Evolutionary conservation across 1,140 invertebrate species (phyloP).

Genomic region (Drosophila hydei): DNA sequence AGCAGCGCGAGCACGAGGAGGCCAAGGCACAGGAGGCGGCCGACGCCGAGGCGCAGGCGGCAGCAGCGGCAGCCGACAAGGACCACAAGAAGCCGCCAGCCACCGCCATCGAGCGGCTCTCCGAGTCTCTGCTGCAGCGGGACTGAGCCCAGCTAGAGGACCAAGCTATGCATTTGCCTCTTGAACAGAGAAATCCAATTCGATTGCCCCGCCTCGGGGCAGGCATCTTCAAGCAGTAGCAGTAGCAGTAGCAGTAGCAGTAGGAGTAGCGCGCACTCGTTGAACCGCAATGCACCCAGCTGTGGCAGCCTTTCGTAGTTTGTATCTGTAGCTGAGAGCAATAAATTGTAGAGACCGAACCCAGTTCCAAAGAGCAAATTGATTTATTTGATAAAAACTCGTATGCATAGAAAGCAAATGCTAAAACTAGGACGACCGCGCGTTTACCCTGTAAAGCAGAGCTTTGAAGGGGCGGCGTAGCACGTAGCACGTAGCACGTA

Average conservation of each 20-base stretch:
- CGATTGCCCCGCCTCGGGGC: background rate
- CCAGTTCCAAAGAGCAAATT: background rate
- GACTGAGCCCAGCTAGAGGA: conserved; percentile 39
- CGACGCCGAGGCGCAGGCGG: conserved; percentile 61
- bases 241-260: conserved; percentile 7
- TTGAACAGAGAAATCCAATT: conserved; percentile 1
- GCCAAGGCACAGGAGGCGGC: conserved; percentile 64
- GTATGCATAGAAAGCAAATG: conserved; percentile 23
- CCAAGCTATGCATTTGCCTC: conserved; percentile 59
- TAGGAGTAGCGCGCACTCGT: conserved; percentile 35
- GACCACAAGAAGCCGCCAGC: conserved; percentile 50
- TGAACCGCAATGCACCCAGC: conserved; percentile 29
- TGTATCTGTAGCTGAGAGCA: conserved; percentile 27
- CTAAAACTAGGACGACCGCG: no score
- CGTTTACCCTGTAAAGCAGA: background rate
- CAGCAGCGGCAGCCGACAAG: conserved; percentile 50
- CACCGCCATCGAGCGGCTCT: conserved; percentile 73
- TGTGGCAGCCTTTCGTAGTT: conserved; percentile 25
- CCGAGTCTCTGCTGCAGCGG: conserved; percentile 64
- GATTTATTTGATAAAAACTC: conserved; percentile 23
- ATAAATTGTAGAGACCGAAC: conserved; percentile 28
- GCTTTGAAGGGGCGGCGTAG: background rate
- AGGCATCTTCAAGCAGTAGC: conserved; percentile 1
- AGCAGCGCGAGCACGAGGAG: conserved; percentile 82
- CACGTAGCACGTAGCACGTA: no score